A percentile compares a stretch with the other conserved stretches of the same genome.
Conservation (phyloP, 2,113 vertebrate genomes). For the Heterochromis multidens region DNA sequence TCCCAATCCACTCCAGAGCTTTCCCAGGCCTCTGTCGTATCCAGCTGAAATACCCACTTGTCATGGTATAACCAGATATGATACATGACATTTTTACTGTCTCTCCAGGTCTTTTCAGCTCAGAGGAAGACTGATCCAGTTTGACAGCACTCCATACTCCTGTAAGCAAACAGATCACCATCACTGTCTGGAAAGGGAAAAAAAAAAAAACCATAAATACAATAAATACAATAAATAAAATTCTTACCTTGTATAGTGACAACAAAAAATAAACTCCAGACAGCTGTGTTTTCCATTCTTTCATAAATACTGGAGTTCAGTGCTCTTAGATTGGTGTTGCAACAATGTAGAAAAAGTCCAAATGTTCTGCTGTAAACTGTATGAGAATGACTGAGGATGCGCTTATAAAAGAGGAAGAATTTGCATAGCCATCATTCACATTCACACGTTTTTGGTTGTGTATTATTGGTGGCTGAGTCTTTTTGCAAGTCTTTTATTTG, state of each 20-base stretch:
- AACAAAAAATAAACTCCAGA: background rate
- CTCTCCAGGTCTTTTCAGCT: background rate
- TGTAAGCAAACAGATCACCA: background rate
- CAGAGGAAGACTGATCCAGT: accelerated
- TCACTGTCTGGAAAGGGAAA: accelerated
- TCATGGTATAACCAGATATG: background rate
- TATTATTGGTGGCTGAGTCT: too few relatives aligned
- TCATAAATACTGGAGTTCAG: background rate
- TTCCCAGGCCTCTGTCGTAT: background rate
- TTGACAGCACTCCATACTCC: background rate
- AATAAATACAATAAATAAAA: background rate
- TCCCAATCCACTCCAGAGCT: background rate
- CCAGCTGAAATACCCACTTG: background rate
- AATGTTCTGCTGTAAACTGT: background rate
- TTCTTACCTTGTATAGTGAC: background rate
- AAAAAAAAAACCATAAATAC: accelerated
- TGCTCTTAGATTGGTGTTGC: too few relatives aligned
- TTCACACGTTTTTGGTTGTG: too few relatives aligned
- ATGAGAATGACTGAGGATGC: background rate
- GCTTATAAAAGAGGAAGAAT: background rate
- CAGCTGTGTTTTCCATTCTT: background rate
- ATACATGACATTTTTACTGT: background rate
- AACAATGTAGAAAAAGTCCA: too few relatives aligned
- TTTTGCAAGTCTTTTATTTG: too few relatives aligned
- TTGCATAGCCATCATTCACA: too few relatives aligned